Evolutionary conservation across 2,113 vertebrate species (phyloP), one percentile per base, ranked within the genome.

Genomic region (Dendropsophus ebraccatus): DNA sequence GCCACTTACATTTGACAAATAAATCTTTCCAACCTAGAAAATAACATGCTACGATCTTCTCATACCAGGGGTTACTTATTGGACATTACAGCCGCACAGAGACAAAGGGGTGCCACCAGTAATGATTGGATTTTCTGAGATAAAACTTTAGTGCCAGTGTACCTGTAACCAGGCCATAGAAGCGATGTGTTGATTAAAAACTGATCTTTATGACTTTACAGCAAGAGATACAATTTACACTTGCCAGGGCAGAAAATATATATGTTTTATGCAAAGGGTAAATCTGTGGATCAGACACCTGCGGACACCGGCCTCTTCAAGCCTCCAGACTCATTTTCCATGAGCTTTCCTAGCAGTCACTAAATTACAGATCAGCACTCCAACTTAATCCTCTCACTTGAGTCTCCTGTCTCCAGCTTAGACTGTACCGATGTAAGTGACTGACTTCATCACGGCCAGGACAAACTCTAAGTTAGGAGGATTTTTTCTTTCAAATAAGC

Each of bases 371-470:
- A 87, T 70, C 67, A 62, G 69, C 50, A 86, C 84, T 80, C 76
- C 74, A 87, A 52, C 65, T 72, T 87, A 87, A 87, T 41, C 85
- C 85, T 81, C 67, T 88, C 90, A 92, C 95, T 95, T 93, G 90
- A 91, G 88, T 89, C 89, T 87, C 91, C 88, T 89, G 90, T 88
- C 87, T 89, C 87, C 91, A 89, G 93, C 35, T 58, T 60, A 30
- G 41, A 30, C 72, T 65, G 37, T 84, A 58, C 52, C 30, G 74
- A 45, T 75, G 54, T 21, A 74, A 45, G 28, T 17, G 45, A 49
- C 75, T 30, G 58, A 60, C 67, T 37, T 32, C 75, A 62, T 79
- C 75, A 37, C 75, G 52, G 60, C 62, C 67, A 8, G 50, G 60
- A 70, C 50, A 50, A 25, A n/a, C 47, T n/a, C 32, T n/a, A 37